Conservation (phyloP, 2,888 invertebrate species). For the Heliconius sara region DNA sequence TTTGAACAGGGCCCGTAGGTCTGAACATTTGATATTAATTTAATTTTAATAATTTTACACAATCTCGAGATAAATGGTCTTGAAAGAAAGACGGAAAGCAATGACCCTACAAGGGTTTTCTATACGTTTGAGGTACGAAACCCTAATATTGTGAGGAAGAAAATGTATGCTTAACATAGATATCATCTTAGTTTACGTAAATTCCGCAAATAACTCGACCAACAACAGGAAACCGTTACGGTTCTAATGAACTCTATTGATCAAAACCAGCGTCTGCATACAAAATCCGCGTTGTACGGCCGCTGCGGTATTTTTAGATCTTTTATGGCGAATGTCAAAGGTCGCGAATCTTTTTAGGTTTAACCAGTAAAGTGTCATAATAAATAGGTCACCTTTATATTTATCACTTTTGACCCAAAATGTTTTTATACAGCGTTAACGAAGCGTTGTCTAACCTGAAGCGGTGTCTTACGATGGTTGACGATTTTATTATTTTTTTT, state of each 20-base stretch:
- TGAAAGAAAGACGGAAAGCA: too few relatives aligned
- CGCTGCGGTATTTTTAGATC: conserved; percentile 36
- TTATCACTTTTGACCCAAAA: background rate
- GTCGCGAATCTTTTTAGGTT: conserved; percentile 30
- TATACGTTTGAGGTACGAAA: too few relatives aligned
- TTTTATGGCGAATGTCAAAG: conserved; percentile 36
- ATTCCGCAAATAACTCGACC: background rate
- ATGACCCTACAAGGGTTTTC: too few relatives aligned
- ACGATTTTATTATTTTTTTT: too few relatives aligned
- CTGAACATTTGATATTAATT: too few relatives aligned
- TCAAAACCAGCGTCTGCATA: conserved; percentile 21
- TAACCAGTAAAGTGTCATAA: background rate
- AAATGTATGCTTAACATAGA: background rate
- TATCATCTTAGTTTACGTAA: background rate
- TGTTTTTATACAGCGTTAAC: background rate
- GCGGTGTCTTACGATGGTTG: too few relatives aligned
- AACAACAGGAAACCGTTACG: conserved; percentile 6
- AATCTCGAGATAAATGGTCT: too few relatives aligned
- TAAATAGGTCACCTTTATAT: conserved; percentile 24
- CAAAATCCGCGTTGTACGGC: conserved; percentile 20
- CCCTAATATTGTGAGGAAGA: too few relatives aligned
- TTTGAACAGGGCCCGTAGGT: too few relatives aligned
- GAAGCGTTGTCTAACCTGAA: too few relatives aligned
- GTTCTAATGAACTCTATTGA: conserved; percentile 31
- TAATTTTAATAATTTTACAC: too few relatives aligned